Conservation (phyloP, 2,797 vertebrate species). For the Rallus crepitans region DNA sequence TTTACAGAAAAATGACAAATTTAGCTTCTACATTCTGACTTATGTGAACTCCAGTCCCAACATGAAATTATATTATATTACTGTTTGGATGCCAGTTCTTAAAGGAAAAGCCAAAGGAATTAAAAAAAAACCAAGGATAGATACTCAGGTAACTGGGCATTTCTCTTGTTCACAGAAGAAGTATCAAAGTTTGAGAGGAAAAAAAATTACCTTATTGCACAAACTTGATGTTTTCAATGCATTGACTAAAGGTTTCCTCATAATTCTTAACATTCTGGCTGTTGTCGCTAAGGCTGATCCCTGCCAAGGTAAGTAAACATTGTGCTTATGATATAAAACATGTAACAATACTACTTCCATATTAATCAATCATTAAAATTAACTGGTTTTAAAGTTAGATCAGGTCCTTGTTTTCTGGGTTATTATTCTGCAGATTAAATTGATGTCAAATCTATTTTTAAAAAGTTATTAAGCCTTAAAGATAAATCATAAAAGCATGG, state of each 20-base stretch:
- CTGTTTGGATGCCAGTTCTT: not conserved
- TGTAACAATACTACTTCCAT: fast-evolving
- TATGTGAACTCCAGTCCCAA: not conserved
- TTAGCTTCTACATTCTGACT: not conserved
- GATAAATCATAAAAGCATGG: not conserved
- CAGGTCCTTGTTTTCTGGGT: not conserved
- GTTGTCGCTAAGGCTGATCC: not conserved
- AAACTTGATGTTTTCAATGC: not conserved
- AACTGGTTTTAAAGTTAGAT: not conserved
- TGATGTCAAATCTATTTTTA: not conserved
- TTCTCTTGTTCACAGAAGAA: not conserved
- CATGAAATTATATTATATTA: not conserved
- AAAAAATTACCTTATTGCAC: slow-evolving; percentile 54
- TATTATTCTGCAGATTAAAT: not conserved
- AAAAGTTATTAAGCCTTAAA: not conserved
- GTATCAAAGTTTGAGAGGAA: not conserved
- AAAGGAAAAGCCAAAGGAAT: not conserved
- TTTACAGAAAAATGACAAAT: not conserved
- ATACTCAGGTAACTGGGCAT: not conserved
- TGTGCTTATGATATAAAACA: fast-evolving
- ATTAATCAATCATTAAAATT: not conserved
- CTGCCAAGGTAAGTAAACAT: not conserved
- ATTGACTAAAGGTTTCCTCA: slow-evolving; percentile 17
- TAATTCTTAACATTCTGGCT: slow-evolving; percentile 60
- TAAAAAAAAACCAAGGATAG: not conserved